Base-by-base conservation (phyloP, 2,888 invertebrate genomes). In the Patella caerulea region DNA sequence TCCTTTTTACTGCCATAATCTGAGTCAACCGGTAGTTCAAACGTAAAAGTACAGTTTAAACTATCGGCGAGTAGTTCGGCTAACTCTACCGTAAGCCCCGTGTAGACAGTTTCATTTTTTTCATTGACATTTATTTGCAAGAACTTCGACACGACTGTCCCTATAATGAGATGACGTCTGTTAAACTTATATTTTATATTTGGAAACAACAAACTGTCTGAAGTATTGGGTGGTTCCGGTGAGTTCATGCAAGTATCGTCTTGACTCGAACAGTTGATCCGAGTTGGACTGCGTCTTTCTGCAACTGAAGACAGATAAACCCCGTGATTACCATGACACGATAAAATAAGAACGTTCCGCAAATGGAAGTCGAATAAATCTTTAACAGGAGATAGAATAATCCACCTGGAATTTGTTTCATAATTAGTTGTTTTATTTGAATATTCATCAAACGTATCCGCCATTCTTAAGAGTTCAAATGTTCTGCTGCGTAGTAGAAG, bases 161-260 rank as follows among this genome's bases (percentile, higher is more conserved):
- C 65, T 19, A 65, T 65, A 12, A 12, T 19, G 24, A 65, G 65
- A 65, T 65, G 24, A 3, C 65, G 65, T 24, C 65, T 24, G 24
- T 65, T 65, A 65, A 12, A 14, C 65, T 24, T 65, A 65, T 65
- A 65, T 24, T 65, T 19, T 65, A 65, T 19, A 65, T 65, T 65
- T 24, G 65, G 65, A 65, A 65, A 65, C 11, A 65, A 24, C 24
- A 24, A 19, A 15, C 24, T 24, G 3, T 12, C 19, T 12, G 24
- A 65, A 24, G 19, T 12, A 0, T 65, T 19, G 12, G 24, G 11
- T 11, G 24, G 19, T 3, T 19, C 11, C 7, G 12, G 65, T 45
- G 9, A 45, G 45, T 9, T 45, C 45, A 7, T 45, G 45, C 45
- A 45, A 45, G 45, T 9, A 9, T 45, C 9, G 45, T 45, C 45